Conservation (phyloP, 2,797 vertebrate genomes). For the Melopsittacus undulatus region DNA sequence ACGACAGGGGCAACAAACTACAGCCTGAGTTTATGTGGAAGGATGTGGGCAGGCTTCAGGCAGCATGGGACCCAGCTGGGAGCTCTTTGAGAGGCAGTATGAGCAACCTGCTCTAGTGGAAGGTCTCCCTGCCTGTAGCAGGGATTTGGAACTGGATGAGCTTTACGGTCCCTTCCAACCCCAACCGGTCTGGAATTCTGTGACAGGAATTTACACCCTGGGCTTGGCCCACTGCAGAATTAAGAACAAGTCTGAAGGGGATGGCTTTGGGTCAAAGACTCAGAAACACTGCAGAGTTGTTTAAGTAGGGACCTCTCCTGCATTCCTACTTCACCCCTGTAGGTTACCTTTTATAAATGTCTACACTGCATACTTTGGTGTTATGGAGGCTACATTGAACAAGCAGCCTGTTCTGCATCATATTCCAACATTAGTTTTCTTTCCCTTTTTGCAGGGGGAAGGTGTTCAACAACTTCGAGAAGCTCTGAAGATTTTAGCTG, state of each 20-base stretch:
- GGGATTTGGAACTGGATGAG: background rate
- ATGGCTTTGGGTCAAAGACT: background rate
- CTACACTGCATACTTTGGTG: background rate
- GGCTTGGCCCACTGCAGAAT: background rate
- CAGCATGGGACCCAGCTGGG: background rate
- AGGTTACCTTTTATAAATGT: background rate
- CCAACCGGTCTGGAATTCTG: background rate
- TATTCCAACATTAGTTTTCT: background rate
- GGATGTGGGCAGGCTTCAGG: background rate
- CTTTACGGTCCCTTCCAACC: background rate
- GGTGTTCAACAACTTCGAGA: constrained; percentile 92
- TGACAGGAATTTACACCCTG: background rate
- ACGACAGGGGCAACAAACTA: background rate
- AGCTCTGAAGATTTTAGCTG: constrained; percentile 96
- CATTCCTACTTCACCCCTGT: background rate
- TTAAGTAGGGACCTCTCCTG: background rate
- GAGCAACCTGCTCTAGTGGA: background rate
- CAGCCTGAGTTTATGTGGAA: background rate
- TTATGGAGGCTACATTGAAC: background rate
- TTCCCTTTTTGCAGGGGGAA: constrained; percentile 79
- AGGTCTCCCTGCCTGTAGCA: background rate
- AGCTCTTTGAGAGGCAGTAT: background rate
- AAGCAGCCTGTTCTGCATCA: background rate
- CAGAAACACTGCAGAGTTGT: background rate
- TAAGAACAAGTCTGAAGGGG: background rate